A percentile compares a stretch with the other conserved stretches of the same genome.
These are phyloP conservation scores for Motacilla alba DNA, from an alignment of 2,113 vertebrate species.

Conservation along the genomic window DNA sequence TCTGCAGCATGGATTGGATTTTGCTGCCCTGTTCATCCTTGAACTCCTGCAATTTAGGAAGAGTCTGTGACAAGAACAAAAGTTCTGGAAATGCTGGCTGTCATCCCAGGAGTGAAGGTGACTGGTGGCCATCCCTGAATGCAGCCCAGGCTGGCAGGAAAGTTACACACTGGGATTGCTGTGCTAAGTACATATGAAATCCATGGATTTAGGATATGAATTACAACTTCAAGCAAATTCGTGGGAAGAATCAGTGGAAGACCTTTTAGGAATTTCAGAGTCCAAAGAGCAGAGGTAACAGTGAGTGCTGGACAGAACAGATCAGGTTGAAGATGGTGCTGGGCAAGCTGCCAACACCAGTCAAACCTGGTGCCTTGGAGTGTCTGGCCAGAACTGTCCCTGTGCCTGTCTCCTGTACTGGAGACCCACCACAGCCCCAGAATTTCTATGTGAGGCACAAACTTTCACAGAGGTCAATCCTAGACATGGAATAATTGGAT, in stretches of 20 bases:
- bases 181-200: not conserved
- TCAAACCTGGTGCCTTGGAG: not conserved
- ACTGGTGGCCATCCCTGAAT: not conserved
- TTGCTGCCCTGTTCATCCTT: not conserved
- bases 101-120: not conserved
- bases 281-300: not conserved
- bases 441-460: not conserved
- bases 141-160: not conserved
- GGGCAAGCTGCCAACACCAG: not conserved
- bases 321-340: not conserved
- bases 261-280: not conserved
- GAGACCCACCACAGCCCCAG: not conserved
- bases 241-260: not conserved
- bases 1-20: not conserved
- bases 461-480: not conserved
- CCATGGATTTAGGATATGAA: not conserved
- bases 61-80: not conserved
- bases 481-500: not conserved
- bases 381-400: not conserved
- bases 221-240: not conserved
- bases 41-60: fast-evolving
- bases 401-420: not conserved
- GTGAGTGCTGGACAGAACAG: not conserved
- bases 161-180: not conserved
- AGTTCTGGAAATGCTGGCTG: not conserved